Conservation (phyloP, 2,797 vertebrate genomes). For the Leptodactylus fallax region DNA sequence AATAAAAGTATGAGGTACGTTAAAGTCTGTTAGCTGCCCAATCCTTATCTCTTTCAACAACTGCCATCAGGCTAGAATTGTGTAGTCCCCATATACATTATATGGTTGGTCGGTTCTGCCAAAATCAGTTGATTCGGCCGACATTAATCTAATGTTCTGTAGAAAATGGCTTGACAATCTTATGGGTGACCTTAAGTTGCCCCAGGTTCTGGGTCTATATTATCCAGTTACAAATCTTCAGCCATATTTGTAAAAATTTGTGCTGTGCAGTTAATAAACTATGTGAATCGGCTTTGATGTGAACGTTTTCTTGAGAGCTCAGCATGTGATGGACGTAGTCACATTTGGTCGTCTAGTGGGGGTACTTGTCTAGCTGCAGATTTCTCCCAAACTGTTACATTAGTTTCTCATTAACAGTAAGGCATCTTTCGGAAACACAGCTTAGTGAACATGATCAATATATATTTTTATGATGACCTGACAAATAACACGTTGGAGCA, state of each 20-base stretch:
- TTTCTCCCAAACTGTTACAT: constrained; percentile 17
- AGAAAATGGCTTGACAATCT: background rate
- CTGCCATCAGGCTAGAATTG: no score
- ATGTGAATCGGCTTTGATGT: background rate
- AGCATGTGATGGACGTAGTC: background rate
- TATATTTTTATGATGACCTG: constrained; percentile 61
- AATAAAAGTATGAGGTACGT: no score
- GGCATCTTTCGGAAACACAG: constrained; percentile 5
- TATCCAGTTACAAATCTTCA: background rate
- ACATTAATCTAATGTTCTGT: no score
- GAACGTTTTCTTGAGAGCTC: background rate
- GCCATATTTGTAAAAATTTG: background rate
- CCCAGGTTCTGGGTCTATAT: background rate
- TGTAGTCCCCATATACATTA: no score
- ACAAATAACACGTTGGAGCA: constrained; percentile 56
- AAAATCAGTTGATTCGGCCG: no score
- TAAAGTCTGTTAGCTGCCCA: no score
- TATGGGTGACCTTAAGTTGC: background rate
- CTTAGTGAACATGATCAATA: constrained; percentile 38
- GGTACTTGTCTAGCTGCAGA: background rate
- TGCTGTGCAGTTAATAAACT: background rate
- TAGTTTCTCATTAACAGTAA: constrained; percentile 27
- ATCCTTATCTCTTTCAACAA: no score
- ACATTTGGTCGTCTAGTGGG: background rate
- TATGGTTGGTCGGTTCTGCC: no score